Conservation (phyloP, 2,113 vertebrate species). For the Trochalopteron elliotii region DNA sequence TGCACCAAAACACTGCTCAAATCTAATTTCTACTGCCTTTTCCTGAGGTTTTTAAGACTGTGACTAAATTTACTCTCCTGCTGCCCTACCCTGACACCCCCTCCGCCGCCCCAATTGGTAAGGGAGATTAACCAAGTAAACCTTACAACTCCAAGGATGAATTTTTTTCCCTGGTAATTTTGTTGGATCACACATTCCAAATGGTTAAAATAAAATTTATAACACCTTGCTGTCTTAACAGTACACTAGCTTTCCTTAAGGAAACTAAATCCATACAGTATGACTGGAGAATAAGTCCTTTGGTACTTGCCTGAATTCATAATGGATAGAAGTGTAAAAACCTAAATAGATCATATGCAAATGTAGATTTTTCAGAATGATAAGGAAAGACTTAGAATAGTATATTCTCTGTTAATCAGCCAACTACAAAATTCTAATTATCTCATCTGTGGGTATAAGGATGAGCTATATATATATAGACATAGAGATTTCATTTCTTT, state of each 20-base stretch:
- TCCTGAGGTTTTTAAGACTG: background rate
- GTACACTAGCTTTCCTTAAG: conserved; percentile 55
- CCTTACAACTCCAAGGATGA: background rate
- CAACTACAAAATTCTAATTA: conserved; percentile 53
- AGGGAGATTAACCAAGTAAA: conserved; percentile 26
- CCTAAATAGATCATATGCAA: conserved; percentile 38
- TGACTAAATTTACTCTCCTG: background rate
- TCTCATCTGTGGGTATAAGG: background rate
- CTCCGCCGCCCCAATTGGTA: rapidly evolving
- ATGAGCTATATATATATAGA: background rate
- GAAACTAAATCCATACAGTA: conserved; percentile 56
- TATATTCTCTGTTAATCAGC: conserved; percentile 35
- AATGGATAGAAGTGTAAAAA: conserved; percentile 24
- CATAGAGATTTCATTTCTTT: conserved; percentile 24
- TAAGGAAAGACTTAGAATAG: conserved; percentile 45
- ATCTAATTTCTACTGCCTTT: conserved; percentile 13
- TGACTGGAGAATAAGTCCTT: conserved; percentile 15
- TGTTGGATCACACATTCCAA: conserved; percentile 37
- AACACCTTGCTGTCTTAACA: conserved; percentile 17
- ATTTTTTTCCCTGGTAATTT: background rate
- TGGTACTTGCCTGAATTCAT: conserved; percentile 31
- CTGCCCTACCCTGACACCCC: rapidly evolving
- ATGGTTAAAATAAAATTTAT: conserved; percentile 68
- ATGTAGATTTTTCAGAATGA: conserved; percentile 5
- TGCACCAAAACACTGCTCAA: background rate